Base-by-base conservation (phyloP, 1,140 invertebrate genomes). In the Pseudachorutes palmiensis region DNA sequence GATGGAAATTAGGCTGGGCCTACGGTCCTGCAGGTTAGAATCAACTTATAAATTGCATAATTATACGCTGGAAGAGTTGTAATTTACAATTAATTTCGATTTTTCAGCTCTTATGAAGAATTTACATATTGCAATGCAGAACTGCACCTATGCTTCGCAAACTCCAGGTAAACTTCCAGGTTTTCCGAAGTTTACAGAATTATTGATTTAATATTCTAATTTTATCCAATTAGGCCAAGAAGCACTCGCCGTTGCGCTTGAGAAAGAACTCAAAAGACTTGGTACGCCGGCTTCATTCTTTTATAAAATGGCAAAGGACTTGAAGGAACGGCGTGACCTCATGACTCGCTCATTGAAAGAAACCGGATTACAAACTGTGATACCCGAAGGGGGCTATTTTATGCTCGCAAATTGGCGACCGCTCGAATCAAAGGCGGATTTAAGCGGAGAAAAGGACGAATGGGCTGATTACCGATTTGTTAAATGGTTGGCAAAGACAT, bases 1-100 rank as follows among this genome's bases (percentile, higher is more conserved):
- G 97, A 1, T 96, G 93, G 94, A 97, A 95, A 82, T 84, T 87
- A 5, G 95, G 96, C n/a, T 99, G 97, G 96, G 90, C 90, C 0
- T 92, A 98, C 78, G 92, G 90, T 1, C 91, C 93, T 1, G 82
- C 84, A 3, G 79, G 86, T n/a, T n/a, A n/a, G n/a, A n/a, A n/a
- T n/a, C n/a, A n/a, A n/a, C n/a, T n/a, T n/a, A n/a, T n/a, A n/a
- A n/a, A n/a, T n/a, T n/a, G n/a, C n/a, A n/a, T n/a, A n/a, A n/a
- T n/a, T n/a, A n/a, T n/a, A n/a, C n/a, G n/a, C n/a, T n/a, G n/a
- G n/a, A n/a, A n/a, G n/a, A n/a, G n/a, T n/a, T n/a, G n/a, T n/a
- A n/a, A n/a, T n/a, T n/a, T n/a, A n/a, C n/a, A n/a, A n/a, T n/a
- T n/a, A n/a, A n/a, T n/a, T n/a, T n/a, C n/a, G n/a, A n/a, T n/a